Evolutionary conservation across 1,140 invertebrate species (phyloP), one percentile per base, ranked within the genome.

Genomic region (Drosophila burlai): DNA sequence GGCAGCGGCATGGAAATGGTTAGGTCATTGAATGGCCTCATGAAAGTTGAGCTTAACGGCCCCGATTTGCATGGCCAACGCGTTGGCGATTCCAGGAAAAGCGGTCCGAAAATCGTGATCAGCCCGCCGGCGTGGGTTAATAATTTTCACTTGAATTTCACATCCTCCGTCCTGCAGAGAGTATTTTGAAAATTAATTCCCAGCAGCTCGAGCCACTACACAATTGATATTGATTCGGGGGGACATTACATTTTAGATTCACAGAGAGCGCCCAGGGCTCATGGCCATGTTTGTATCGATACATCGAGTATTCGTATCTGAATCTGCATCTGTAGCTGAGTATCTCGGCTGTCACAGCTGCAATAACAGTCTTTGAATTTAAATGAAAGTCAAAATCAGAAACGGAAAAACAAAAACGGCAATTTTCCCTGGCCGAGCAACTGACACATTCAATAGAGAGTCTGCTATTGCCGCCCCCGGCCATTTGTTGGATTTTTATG

Each of bases 1-100:
- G 83, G 76, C 61, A 58, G 21, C 59, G 36, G 71, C 42, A 80
- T 80, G 61, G 58, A 87, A 87, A 71, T 79, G 74, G 84, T 84
- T 79, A 85, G 81, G 69, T 90, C 81, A 89, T 90, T 90, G 81
- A 87, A 87, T 82, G 71, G 75, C 68, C 75, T 69, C 72, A 83
- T 86, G 76, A 81, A 84, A 90, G 85, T 83, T 90, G 81, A 84
- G 60, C 78, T 50, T 80, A 84, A 81, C 59, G 77, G 45, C 61
- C 55, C 10, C 18, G 29, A 55, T 77, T 86, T 58, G 36, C 59
- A 64, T 38, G 40, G 43, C 18, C 43, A 46, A 42, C n/a, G 43
- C 50, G 34, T 50, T 57, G 38, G 74, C 55, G 43, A 31, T 75
- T 63, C 69, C 58, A 21, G 42, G 72, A 74, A 74, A 62, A 45